These are phyloP conservation scores for Pseudorhiza aurosa DNA, from an alignment of 30 jellyfish, hydroid and myxozoan genomes.

Conservation along the genomic window DNA sequence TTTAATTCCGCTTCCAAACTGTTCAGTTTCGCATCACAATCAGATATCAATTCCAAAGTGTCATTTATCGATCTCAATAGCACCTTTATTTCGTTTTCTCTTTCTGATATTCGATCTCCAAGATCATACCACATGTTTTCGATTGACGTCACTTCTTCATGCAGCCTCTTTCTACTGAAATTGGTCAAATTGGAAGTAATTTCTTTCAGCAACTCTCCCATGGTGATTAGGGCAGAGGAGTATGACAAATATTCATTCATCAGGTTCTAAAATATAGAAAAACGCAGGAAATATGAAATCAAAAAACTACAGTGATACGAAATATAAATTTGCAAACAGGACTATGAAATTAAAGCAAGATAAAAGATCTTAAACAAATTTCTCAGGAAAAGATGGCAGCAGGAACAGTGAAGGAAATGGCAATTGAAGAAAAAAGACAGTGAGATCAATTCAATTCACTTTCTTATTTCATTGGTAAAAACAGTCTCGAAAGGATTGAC, in stretches of 20 bases:
- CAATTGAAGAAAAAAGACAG: no score
- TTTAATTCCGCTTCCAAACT: slow-evolving; percentile 50
- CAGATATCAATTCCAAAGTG: slow-evolving; percentile 30
- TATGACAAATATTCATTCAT: slow-evolving; percentile 59
- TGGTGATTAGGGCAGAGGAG: slow-evolving; percentile 31
- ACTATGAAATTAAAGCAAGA: no score
- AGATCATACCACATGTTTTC: slow-evolving; percentile 50
- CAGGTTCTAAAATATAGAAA: slow-evolving; percentile 19
- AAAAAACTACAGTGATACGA: no score
- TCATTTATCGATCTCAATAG: slow-evolving; percentile 7
- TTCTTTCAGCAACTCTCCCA: slow-evolving; percentile 6
- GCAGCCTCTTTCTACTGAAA: slow-evolving; percentile 9
- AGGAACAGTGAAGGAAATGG: no score
- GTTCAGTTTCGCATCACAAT: slow-evolving; percentile 36
- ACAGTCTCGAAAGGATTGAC: no score
- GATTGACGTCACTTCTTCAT: slow-evolving; percentile 6
- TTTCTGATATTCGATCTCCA: slow-evolving; percentile 60
- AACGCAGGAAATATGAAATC: no score
- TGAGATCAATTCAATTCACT: no score
- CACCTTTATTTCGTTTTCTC: slow-evolving; percentile 40
- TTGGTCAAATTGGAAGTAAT: slow-evolving; percentile 13
- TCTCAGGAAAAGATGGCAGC: no score
- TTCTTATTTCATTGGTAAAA: no score
- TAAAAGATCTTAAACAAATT: no score
- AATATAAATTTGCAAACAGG: no score